Conservation (phyloP, 2,888 invertebrate species). For the Ormia ochracea region DNA sequence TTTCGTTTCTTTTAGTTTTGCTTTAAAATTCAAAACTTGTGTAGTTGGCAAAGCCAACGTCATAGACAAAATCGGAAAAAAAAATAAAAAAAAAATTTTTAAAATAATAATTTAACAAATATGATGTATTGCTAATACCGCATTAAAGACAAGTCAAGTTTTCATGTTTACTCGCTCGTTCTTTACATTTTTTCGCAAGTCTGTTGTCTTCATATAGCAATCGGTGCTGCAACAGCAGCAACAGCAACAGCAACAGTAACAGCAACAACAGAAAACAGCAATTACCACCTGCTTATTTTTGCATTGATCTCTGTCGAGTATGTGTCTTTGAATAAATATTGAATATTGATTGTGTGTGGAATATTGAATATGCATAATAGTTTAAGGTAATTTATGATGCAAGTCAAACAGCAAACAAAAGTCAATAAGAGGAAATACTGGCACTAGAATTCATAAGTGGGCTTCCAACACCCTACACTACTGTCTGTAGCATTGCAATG, state of each 20-base stretch:
- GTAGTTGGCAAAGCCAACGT: constrained; percentile 36
- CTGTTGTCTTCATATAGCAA: constrained; percentile 35
- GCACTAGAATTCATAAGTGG: constrained; percentile 43
- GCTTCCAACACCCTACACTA: constrained; percentile 49
- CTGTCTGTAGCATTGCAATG: neutral
- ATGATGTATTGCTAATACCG: constrained; percentile 57
- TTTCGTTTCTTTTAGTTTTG: constrained; percentile 1
- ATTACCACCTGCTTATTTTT: constrained; percentile 64
- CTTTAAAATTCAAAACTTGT: constrained; percentile 47
- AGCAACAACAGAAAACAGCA: constrained; percentile 40
- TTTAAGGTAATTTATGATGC: constrained; percentile 60
- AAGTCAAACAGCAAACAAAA: constrained; percentile 48
- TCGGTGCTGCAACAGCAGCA: neutral
- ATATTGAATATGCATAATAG: constrained; percentile 49
- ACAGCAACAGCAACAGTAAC: neutral
- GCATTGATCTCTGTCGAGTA: constrained; percentile 40
- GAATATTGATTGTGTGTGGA: constrained; percentile 45
- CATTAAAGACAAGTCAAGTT: constrained; percentile 44
- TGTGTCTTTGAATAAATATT: constrained; percentile 51
- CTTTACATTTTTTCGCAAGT: neutral
- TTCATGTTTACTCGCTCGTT: constrained; percentile 15
- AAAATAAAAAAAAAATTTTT: neutral
- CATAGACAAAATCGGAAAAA: constrained; percentile 33
- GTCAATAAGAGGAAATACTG: constrained; percentile 47
- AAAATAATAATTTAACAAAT: too few relatives aligned